Percentiles rank a stretch among this genome's conserved stretches.
Conservation (phyloP, 1,140 invertebrate species). For the Hypsibius dujardini region DNA sequence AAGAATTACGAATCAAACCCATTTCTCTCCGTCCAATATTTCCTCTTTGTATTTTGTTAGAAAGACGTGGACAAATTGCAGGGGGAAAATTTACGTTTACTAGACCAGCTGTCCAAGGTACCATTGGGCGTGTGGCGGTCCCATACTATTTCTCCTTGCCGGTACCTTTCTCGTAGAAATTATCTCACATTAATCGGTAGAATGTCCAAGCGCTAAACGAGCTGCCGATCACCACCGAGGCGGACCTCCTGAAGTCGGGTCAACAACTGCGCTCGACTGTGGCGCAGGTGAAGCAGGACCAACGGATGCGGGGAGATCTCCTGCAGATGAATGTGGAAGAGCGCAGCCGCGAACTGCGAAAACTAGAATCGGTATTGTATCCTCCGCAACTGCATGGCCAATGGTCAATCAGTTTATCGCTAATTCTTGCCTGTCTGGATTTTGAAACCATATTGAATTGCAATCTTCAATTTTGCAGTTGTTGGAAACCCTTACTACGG, state of each 20-base stretch:
- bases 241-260: background rate
- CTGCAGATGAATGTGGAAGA: constrained; percentile 10
- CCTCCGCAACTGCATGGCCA: background rate
- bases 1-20: background rate
- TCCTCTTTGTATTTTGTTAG: background rate
- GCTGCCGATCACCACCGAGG: background rate
- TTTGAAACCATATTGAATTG: background rate
- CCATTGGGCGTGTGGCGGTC: background rate
- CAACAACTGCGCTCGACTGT: constrained; percentile 1
- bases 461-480: background rate
- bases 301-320: background rate
- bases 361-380: background rate
- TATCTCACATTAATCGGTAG: background rate
- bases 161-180: background rate
- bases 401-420: background rate
- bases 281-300: background rate
- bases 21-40: background rate
- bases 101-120: background rate
- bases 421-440: background rate
- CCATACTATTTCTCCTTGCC: background rate
- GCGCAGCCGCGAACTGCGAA: background rate
- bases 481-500: background rate
- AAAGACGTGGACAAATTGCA: too few species aligned
- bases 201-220: constrained; percentile 1
- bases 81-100: background rate